Conservation (phyloP, 2,113 vertebrate genomes). For the Gobius niger region DNA sequence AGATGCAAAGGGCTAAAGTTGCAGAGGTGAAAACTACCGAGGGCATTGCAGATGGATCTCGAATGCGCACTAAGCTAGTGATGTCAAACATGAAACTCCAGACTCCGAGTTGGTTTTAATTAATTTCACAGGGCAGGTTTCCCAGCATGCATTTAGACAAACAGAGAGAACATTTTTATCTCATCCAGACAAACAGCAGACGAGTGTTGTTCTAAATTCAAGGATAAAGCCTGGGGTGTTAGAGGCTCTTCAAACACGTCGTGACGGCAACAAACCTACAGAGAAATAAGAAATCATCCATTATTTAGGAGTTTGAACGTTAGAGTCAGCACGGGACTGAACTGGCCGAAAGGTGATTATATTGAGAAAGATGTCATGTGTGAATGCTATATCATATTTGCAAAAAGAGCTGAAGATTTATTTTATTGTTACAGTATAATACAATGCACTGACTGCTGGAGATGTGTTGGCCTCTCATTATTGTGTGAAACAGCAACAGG, state of each 20-base stretch:
- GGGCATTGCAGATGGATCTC: slow-evolving; percentile 43
- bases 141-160: slow-evolving; percentile 23
- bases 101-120: slow-evolving; percentile 46
- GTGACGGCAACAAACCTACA: slow-evolving; percentile 17
- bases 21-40: slow-evolving; percentile 28
- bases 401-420: too few relatives aligned
- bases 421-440: too few relatives aligned
- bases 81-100: slow-evolving; percentile 25
- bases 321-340: too few relatives aligned
- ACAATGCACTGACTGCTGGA: too few relatives aligned
- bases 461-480: too few relatives aligned
- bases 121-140: slow-evolving; percentile 39
- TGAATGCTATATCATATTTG: too few relatives aligned
- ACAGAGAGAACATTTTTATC: slow-evolving; percentile 28
- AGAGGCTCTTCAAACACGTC: slow-evolving; percentile 20
- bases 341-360: too few relatives aligned
- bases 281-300: slow-evolving; percentile 27
- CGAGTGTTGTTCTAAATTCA: slow-evolving; percentile 46
- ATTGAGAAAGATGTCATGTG: too few relatives aligned
- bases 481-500: too few relatives aligned
- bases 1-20: slow-evolving; percentile 33
- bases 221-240: slow-evolving; percentile 49
- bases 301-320: slow-evolving; percentile 47
- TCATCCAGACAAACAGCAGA: slow-evolving; percentile 27
- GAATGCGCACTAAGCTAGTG: slow-evolving; percentile 20